Conservation (phyloP, 1,140 invertebrate species). For the Polyergus mexicanus region DNA sequence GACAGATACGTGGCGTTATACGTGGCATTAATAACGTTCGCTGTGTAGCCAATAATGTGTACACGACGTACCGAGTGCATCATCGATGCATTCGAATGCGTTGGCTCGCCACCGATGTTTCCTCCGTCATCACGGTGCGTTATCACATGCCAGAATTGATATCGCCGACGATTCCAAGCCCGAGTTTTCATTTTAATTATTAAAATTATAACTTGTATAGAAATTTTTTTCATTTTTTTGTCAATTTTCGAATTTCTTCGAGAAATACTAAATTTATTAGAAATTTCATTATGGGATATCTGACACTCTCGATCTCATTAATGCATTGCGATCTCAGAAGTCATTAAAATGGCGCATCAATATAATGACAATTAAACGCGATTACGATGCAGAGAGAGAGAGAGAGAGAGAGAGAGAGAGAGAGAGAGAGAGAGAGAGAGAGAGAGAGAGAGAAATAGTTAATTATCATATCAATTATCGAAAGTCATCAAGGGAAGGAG, state of each 20-base stretch:
- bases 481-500: constrained; percentile 40
- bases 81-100: constrained; percentile 24
- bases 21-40: constrained; percentile 68
- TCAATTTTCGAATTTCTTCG: background rate
- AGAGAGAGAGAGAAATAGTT: constrained; percentile 41
- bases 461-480: constrained; percentile 64
- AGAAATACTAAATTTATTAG: constrained; percentile 1
- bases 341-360: constrained; percentile 43
- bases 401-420: constrained; percentile 57
- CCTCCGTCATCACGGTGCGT: background rate
- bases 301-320: constrained; percentile 34
- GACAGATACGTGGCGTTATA: constrained; percentile 69
- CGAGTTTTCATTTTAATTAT: background rate
- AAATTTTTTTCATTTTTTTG: background rate
- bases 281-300: constrained; percentile 21
- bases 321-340: constrained; percentile 44
- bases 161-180: no score
- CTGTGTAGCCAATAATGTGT: constrained; percentile 55
- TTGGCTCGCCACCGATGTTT: background rate
- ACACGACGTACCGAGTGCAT: constrained; percentile 19
- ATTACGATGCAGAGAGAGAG: constrained; percentile 30
- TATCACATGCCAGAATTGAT: background rate
- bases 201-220: background rate
- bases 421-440: constrained; percentile 46
- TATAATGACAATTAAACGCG: constrained; percentile 53